phyloP scores from a whole-genome alignment of 2,797 vertebrate genomes.

The Poeciliopsis turneri region DNA sequence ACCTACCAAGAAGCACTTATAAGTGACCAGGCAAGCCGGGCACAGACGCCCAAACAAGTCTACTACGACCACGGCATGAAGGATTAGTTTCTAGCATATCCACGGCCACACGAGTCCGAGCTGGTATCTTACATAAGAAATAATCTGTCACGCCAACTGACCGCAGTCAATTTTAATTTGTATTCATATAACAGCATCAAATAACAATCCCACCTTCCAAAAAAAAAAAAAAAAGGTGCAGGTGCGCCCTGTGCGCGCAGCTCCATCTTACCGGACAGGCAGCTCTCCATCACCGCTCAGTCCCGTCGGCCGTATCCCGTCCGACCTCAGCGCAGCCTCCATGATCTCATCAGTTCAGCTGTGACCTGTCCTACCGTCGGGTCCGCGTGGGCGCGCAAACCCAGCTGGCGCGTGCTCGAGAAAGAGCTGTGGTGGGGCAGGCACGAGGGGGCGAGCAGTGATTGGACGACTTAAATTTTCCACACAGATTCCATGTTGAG shows the following conservation, averaged over 20 bases:
- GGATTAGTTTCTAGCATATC: constrained; percentile 74
- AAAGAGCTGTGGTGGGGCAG: constrained; percentile 26
- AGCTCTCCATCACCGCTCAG: constrained; percentile 62
- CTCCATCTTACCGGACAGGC: constrained; percentile 49
- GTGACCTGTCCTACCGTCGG: constrained; percentile 68
- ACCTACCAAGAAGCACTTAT: background rate
- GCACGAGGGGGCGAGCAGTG: constrained; percentile 10
- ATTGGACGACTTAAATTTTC: constrained; percentile 16
- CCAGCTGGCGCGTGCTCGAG: constrained; percentile 61
- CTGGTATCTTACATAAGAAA: constrained; percentile 77
- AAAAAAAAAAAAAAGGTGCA: constrained; percentile 10
- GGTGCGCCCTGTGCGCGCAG: constrained; percentile 27
- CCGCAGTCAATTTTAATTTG: constrained; percentile 40
- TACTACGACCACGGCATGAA: constrained; percentile 61
- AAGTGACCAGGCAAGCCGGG: constrained; percentile 25
- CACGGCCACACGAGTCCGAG: constrained; percentile 68
- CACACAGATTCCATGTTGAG: background rate
- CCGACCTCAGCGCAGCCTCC: constrained; percentile 55
- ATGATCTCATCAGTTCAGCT: constrained; percentile 70
- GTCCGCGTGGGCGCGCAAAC: constrained; percentile 67
- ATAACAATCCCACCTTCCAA: background rate
- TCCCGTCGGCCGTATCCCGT: constrained; percentile 29
- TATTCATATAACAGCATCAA: constrained; percentile 3
- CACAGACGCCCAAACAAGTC: constrained; percentile 44
- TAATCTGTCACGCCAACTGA: constrained; percentile 65